Percentiles rank a stretch among this genome's conserved stretches.
phyloP scores from a whole-genome alignment of 2,113 vertebrate genomes.

The Stomatorhinus ivindoensis region DNA sequence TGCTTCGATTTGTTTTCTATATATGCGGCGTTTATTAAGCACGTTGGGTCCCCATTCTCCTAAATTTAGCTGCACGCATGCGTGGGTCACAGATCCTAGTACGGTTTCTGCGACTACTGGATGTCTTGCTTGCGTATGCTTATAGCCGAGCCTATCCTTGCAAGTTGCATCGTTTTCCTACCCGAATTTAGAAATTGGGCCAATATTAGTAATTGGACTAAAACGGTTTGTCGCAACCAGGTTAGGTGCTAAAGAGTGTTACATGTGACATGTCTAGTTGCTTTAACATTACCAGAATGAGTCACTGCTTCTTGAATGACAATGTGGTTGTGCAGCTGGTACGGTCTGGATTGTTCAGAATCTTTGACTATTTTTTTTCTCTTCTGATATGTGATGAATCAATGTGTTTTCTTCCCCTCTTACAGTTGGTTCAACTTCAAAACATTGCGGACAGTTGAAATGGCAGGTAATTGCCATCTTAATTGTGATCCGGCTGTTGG shows the following conservation, averaged over 20 bases:
- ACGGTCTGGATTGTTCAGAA: background rate
- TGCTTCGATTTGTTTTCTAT: background rate
- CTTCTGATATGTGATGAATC: background rate
- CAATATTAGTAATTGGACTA: background rate
- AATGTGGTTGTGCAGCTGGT: background rate
- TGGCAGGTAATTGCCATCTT: constrained; percentile 24
- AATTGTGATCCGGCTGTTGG: background rate
- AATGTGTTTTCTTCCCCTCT: background rate
- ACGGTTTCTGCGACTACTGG: background rate
- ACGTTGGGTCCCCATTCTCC: background rate
- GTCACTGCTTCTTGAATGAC: background rate
- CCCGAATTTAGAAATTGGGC: background rate
- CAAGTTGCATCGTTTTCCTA: background rate
- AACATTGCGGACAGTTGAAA: background rate
- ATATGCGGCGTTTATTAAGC: background rate
- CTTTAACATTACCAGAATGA: background rate
- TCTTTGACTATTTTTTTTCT: background rate
- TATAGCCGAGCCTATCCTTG: background rate
- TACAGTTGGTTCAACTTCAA: background rate
- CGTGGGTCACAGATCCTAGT: background rate
- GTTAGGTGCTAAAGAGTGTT: background rate
- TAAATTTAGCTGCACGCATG: background rate
- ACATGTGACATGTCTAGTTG: no score
- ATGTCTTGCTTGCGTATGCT: background rate
- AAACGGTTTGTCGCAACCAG: background rate